Evolutionary conservation across 1,140 invertebrate species (phyloP).

Genomic region (Matsumurasca onukii): DNA sequence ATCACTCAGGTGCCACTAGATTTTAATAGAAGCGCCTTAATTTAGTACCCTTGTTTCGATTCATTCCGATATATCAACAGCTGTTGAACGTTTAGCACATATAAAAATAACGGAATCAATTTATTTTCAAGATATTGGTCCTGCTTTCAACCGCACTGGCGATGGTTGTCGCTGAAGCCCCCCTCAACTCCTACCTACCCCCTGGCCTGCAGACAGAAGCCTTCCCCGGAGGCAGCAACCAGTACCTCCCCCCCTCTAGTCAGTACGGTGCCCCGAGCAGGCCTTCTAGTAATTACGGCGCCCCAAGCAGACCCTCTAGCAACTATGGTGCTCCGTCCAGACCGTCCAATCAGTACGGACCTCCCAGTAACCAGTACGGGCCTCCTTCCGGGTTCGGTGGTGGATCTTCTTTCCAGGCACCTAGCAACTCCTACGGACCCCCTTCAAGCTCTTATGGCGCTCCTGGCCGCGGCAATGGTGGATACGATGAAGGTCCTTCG

Average conservation of each 20-base stretch:
- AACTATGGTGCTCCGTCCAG: slow-evolving; percentile 1
- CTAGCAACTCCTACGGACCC: background rate
- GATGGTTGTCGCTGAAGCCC: slow-evolving; percentile 18
- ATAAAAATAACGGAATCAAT: too few species aligned
- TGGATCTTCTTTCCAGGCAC: too few species aligned
- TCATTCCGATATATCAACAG: too few species aligned
- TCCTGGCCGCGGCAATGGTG: slow-evolving; percentile 38
- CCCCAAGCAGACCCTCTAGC: slow-evolving; percentile 14
- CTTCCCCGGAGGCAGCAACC: slow-evolving; percentile 39
- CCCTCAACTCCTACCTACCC: slow-evolving; percentile 27
- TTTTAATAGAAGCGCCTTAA: too few species aligned
- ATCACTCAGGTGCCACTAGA: too few species aligned
- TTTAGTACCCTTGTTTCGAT: too few species aligned
- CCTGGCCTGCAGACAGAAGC: slow-evolving; percentile 40
- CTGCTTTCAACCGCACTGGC: background rate
- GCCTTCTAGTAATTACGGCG: background rate
- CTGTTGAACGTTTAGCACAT: too few species aligned
- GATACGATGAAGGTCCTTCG: slow-evolving; percentile 2
- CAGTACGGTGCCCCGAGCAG: slow-evolving; percentile 31
- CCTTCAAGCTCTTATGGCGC: slow-evolving; percentile 30
- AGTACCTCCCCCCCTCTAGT: slow-evolving; percentile 41
- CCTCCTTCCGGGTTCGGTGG: slow-evolving; percentile 41
- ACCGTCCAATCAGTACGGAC: slow-evolving; percentile 28
- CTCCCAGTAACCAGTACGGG: slow-evolving; percentile 41
- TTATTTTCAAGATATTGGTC: background rate